Percentiles rank a stretch among this genome's conserved stretches.
Evolutionary conservation across 2,888 invertebrate species (phyloP).

Genomic region (Globia sparganii): DNA sequence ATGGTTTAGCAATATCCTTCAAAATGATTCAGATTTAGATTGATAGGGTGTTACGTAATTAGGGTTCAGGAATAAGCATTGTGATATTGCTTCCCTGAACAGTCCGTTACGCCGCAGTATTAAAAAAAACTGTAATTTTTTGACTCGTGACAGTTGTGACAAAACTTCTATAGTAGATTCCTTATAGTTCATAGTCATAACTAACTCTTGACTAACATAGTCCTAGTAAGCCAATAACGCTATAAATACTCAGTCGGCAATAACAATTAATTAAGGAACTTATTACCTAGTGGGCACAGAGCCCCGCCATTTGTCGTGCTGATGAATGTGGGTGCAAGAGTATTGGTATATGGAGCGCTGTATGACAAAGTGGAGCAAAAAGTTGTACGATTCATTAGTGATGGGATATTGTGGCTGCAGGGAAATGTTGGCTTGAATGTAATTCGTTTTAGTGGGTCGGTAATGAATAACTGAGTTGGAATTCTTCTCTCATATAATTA

Average conservation of each 20-base stretch:
- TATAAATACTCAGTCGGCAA: constrained; percentile 73
- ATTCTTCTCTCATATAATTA: neutral
- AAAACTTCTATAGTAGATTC: constrained; percentile 4
- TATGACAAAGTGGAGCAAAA: constrained; percentile 47
- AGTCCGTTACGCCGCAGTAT: neutral
- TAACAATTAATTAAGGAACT: constrained; percentile 84
- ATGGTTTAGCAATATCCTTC: no score
- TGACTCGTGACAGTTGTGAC: neutral
- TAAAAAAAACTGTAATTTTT: neutral
- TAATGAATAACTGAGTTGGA: constrained; percentile 1
- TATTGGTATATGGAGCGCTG: constrained; percentile 52
- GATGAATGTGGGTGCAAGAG: constrained; percentile 67
- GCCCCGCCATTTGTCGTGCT: constrained; percentile 72
- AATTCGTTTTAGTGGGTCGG: constrained; percentile 16
- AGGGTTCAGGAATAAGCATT: neutral
- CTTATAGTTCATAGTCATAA: constrained; percentile 20
- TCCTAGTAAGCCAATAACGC: constrained; percentile 67
- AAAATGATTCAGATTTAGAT: no score
- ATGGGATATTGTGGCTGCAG: constrained; percentile 8
- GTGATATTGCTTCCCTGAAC: neutral
- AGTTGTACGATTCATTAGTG: constrained; percentile 51
- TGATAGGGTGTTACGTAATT: no score
- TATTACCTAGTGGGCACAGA: constrained; percentile 73
- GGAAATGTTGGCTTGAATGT: constrained; percentile 11
- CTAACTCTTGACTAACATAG: no score